Base-by-base conservation (phyloP, 2,113 vertebrate genomes). In the Anhinga rufa region DNA sequence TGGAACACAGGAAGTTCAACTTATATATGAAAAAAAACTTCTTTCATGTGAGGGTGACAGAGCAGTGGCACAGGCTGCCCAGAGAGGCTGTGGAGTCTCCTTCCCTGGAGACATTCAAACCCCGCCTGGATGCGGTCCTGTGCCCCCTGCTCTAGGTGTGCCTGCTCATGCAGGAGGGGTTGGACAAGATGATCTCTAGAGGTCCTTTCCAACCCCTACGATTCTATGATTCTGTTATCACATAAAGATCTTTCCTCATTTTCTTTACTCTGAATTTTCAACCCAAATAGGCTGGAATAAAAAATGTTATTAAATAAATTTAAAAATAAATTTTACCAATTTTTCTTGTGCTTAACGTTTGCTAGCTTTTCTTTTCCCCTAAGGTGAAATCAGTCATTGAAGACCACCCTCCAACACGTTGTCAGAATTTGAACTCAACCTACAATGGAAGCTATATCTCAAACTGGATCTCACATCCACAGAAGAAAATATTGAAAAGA, bases 361-460 rank as follows among this genome's bases (percentile, higher is more conserved):
- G 7, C 3, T 66, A 38, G 2, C 4, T 81, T 64, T 77, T 86
- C 24, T 28, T 68, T 51, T 74, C 13, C 24, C 10, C 9, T 51
- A 12, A 46, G 8, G 5, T 40, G 9, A 77, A 68, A 14, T 44
- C 42, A 66, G 9, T 54, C 28, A 16, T 44, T 82, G 14, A 24
- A 69, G 40, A 38, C 5, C 4, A 0, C 1, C 14, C 1, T 66
- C 22, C 4, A 38, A 5, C 12, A 32, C 12, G 40, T 3, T 42
- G 7, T 61, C 19, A 62, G 51, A 46, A 79, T 66, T 61, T 51
- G 20, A 34, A 26, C 9, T 51, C 19, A 83, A 14, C 19, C 12
- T 48, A 17, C 15, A 42, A 13, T 38, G n/a, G 25, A 55, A 84
- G 8, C 3, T 58, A 3, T 40, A 4, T 66, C 26, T 74, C 69